Evolutionary conservation across 2,888 invertebrate species (phyloP), one percentile per base, ranked within the genome.

Genomic region (Carabus problematicus): DNA sequence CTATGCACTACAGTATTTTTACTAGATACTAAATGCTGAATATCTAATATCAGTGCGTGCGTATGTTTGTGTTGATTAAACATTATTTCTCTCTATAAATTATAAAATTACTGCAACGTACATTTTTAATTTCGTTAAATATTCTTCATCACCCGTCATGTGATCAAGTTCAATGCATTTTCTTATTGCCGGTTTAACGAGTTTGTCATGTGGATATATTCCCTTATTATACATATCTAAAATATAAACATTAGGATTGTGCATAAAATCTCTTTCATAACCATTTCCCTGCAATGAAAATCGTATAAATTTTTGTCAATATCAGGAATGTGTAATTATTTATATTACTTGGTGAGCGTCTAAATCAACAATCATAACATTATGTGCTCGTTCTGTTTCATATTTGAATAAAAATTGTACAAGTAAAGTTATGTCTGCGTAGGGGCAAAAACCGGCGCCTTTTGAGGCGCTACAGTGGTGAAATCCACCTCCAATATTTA

Each of bases 401-500:
- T 83, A 79, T 18, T 84, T 81, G 72, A 92, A 85, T 9, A 94
- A 81, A 77, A 89, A 89, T 69, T 86, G 84, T 54, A 95, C 86
- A 8, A 93, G 83, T 73, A 96, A 82, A 0, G 94, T 92, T 59
- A 96, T 94, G 78, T 95, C 95, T 0, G 95, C 95, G 78, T 95
- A 96, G 0, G 91, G 89, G 81, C 95, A 96, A 83, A 96, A 96
- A 0, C 96, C 95, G 0, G 91, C 94, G 1, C 95, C 95, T 68
- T 83, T 83, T 66, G 86, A 83, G 0, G 87, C 85, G 72, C 91
- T 90, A 79, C 95, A 95, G 79, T 96, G 95, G 81, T 96, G 95
- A 81, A 96, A 96, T 0, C 95, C 95, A 9, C 94, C 96, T 0
- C 95, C 96, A 19, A 96, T 85, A 79, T 96, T 96, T 71, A 96